Evolutionary conservation across 2,113 vertebrate species (phyloP).

Genomic region (Cephalopholis sonnerati): DNA sequence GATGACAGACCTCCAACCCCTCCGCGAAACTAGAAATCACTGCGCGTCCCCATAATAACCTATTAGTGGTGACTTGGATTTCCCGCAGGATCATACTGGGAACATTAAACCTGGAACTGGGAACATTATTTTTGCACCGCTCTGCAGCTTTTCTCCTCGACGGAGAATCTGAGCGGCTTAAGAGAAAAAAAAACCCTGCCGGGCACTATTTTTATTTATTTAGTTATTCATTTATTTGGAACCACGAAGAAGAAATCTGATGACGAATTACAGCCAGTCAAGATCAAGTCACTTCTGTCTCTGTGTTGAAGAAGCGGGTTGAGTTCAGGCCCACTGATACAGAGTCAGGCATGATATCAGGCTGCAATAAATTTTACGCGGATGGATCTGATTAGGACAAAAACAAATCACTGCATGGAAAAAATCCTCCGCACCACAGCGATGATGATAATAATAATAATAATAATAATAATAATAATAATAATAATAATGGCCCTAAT

Average conservation of each 20-base stretch:
- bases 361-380: background rate
- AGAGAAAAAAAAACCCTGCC: conserved; percentile 4
- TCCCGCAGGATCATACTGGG: conserved; percentile 59
- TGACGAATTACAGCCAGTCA: conserved; percentile 1
- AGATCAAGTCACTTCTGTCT: background rate
- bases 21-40: conserved; percentile 51
- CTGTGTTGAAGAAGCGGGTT: background rate
- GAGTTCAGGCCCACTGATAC: conserved; percentile 3
- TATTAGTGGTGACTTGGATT: conserved; percentile 65
- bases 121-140: background rate
- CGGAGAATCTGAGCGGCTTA: background rate
- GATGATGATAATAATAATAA: background rate
- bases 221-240: background rate
- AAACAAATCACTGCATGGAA: conserved; percentile 1
- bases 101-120: conserved; percentile 51
- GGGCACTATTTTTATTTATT: background rate
- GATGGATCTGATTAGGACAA: conserved; percentile 10
- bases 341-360: conserved; percentile 6
- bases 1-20: conserved; percentile 58
- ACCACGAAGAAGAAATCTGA: conserved; percentile 18
- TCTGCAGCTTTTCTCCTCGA: conserved; percentile 5
- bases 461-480: background rate
- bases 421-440: background rate
- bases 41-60: conserved; percentile 46
- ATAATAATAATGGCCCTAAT: background rate